Conservation (phyloP, 2,113 vertebrate genomes). For the Lamprologus speciosus region DNA sequence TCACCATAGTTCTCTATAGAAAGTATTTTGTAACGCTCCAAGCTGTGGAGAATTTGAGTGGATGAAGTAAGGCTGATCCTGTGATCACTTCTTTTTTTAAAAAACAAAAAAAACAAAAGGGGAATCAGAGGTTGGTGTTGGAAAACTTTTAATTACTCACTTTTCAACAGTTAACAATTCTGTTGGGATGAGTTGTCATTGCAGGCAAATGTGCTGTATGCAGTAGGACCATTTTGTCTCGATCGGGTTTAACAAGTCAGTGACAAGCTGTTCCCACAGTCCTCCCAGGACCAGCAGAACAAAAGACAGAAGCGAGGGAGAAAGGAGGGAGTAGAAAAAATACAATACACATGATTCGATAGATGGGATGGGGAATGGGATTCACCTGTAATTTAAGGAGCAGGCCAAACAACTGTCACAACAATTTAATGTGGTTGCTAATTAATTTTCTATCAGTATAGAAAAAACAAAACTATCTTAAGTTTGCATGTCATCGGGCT, state of each 20-base stretch:
- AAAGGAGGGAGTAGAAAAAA: not conserved
- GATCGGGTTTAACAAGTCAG: not conserved
- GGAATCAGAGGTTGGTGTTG: not conserved
- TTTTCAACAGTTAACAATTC: not conserved
- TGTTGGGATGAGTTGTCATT: not conserved
- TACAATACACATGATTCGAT: conserved; percentile 14
- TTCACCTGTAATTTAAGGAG: not conserved
- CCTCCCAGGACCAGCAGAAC: not conserved
- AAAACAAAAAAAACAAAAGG: not conserved
- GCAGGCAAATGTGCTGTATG: not conserved
- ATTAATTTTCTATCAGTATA: not conserved
- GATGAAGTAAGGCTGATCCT: not conserved
- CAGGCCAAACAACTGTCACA: not conserved
- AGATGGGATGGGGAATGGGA: not conserved
- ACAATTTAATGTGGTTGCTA: not conserved
- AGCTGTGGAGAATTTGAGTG: not conserved
- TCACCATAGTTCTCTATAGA: not conserved
- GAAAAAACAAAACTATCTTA: not conserved
- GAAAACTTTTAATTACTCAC: not conserved
- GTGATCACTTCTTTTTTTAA: not conserved
- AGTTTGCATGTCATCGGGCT: not conserved
- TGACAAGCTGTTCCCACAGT: not conserved
- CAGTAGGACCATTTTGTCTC: not conserved
- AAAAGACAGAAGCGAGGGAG: not conserved
- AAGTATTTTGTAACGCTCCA: not conserved